A percentile compares a stretch with the other conserved stretches of the same genome.
Evolutionary conservation across 2,113 vertebrate genomes (phyloP).

Genomic region (Scomber colias): DNA sequence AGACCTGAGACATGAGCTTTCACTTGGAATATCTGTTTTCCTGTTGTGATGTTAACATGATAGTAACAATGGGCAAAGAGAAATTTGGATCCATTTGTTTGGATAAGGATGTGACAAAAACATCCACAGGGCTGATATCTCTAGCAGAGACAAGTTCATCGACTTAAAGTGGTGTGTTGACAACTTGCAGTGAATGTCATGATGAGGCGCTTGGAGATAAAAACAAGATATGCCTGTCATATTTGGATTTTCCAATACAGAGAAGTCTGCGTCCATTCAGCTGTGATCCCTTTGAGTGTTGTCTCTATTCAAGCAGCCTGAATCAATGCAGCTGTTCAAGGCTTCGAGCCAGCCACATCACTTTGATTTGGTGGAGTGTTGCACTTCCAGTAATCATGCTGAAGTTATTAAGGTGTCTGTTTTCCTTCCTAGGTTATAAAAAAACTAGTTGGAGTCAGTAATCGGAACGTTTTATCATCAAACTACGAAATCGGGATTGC

Average conservation of each 20-base stretch:
- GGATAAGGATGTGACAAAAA: not conserved
- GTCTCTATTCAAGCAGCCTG: conserved; percentile 7
- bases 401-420: conserved; percentile 29
- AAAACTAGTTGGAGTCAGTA: not conserved
- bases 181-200: conserved; percentile 23
- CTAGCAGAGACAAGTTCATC: not conserved
- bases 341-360: not conserved
- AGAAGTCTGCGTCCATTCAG: conserved; percentile 24
- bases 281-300: not conserved
- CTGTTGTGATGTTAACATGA: conserved; percentile 20
- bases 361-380: conserved; percentile 33
- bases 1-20: not conserved
- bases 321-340: conserved; percentile 30
- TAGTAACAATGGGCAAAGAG: not conserved
- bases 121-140: not conserved
- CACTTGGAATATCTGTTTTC: not conserved
- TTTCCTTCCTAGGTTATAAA: not conserved
- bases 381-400: conserved; percentile 4
- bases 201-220: conserved; percentile 25
- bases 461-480: conserved; percentile 20
- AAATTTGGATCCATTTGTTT: not conserved
- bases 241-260: conserved; percentile 9
- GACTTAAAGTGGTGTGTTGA: conserved; percentile 28
- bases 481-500: not conserved
- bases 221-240: conserved; percentile 34